These are phyloP conservation scores for Schizopygopsis malacanthus DNA, from an alignment of 2,797 vertebrate genomes.

Conservation along the genomic window DNA sequence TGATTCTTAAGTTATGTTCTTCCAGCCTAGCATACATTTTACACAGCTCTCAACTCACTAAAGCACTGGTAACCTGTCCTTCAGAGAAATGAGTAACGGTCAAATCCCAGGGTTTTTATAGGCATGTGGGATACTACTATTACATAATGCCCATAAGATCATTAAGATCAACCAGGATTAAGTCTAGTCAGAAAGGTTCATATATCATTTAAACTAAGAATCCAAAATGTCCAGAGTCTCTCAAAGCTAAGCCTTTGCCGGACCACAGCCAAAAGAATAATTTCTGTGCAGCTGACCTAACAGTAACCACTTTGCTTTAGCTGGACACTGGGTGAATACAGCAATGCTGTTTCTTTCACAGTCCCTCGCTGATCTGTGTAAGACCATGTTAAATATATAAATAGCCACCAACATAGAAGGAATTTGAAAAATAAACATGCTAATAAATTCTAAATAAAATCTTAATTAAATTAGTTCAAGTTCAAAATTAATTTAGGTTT, in stretches of 20 bases:
- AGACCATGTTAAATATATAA: conserved; percentile 3
- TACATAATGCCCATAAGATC: conserved; percentile 18
- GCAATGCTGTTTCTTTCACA: conserved; percentile 6
- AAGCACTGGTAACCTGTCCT: conserved; percentile 18
- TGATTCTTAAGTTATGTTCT: neutral
- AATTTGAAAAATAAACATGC: neutral
- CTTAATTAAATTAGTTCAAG: neutral
- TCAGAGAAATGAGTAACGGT: neutral
- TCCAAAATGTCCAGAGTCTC: conserved; percentile 26
- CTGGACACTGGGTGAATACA: neutral
- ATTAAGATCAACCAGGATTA: conserved; percentile 29
- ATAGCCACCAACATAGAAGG: neutral
- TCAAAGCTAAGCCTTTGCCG: neutral
- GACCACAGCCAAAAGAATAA: conserved; percentile 27
- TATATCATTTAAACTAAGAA: conserved; percentile 23
- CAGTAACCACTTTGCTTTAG: conserved; percentile 14
- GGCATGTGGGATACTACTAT: neutral
- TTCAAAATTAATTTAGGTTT: neutral
- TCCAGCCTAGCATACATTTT: no score
- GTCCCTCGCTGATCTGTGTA: neutral
- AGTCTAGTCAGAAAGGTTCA: conserved; percentile 22
- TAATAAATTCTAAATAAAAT: neutral
- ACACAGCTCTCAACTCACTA: conserved; percentile 1
- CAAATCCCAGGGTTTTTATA: conserved; percentile 7
- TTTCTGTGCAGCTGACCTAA: conserved; percentile 29